Evolutionary conservation across 2,797 vertebrate species (phyloP).

Genomic region (Mastacembelus armatus): DNA sequence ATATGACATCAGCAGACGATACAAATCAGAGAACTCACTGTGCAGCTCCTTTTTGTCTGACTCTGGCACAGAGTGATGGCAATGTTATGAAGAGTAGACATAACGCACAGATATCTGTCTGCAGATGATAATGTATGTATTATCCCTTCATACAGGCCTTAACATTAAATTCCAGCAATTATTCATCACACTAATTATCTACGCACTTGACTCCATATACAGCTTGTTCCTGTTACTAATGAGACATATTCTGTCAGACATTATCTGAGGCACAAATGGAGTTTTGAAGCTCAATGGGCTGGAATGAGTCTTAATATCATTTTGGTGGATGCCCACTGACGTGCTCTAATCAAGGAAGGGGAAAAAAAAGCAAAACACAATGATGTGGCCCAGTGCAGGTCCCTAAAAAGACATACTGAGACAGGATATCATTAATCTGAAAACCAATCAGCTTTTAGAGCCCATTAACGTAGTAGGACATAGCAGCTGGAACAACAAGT

Average conservation of each 20-base stretch:
- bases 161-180: slow-evolving; percentile 22
- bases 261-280: slow-evolving; percentile 35
- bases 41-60: slow-evolving; percentile 5
- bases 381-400: background rate
- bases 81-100: slow-evolving; percentile 12
- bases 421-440: slow-evolving; percentile 33
- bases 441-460: slow-evolving; percentile 24
- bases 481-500: slow-evolving; percentile 19
- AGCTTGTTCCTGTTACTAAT: slow-evolving; percentile 36
- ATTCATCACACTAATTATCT: slow-evolving; percentile 45
- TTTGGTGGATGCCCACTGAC: background rate
- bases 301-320: slow-evolving; percentile 24
- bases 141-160: slow-evolving; percentile 19
- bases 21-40: background rate
- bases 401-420: background rate
- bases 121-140: slow-evolving; percentile 14
- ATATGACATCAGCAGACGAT: background rate
- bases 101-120: slow-evolving; percentile 18
- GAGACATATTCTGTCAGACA: slow-evolving; percentile 42
- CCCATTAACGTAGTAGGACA: slow-evolving; percentile 14
- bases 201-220: slow-evolving; percentile 25
- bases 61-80: slow-evolving; percentile 1
- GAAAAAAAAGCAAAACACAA: slow-evolving; percentile 4
- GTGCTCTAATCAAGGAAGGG: slow-evolving; percentile 6
- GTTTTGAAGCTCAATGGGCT: slow-evolving; percentile 30